Evolutionary conservation across 2,888 invertebrate genomes (phyloP), one percentile per base, ranked within the genome.

Genomic region (Drosophila birchii): DNA sequence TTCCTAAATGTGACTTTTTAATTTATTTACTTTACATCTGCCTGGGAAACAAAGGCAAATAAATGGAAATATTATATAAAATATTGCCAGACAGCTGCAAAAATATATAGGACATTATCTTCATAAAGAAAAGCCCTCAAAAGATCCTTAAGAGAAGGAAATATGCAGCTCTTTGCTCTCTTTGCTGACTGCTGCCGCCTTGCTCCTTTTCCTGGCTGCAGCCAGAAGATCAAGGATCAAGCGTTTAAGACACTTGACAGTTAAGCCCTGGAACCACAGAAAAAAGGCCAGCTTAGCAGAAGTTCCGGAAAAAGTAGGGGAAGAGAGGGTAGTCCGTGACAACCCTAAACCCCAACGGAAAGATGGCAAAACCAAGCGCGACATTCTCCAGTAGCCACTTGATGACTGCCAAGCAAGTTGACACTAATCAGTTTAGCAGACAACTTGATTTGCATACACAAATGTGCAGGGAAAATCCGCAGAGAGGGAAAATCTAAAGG

Each of bases 401-500:
- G 74, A 69, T 63, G 67, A 57, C 44, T 54, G 51, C 57, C 39
- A 45, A 41, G 76, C 54, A 41, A 69, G 68, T 63, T 43, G 68
- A 59, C 74, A 72, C 70, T 82, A 86, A 82, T 82, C 86, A 83
- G 79, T 86, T 83, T 78, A 83, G 73, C 68, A 59, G 68, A 55
- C 58, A 72, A 70, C 73, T 69, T 69, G 68, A 68, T 68, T 68
- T 68, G 68, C 68, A 68, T 68, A 68, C 68, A 69, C 70, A 57
- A 69, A 57, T 69, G 70, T 49, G 57, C n/a, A 23, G 11, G 38
- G 34, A 38, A 34, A 51, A 53, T 20, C 16, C 36, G 18, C 14
- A 20, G 43, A 23, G n/a, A 14, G 16, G 32, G 34, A n/a, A 26
- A 47, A 12, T 20, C 41, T 18, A 41, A 3, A 12, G 23, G 23